A percentile compares a stretch with the other conserved stretches of the same genome.
Conservation (phyloP, 1,140 invertebrate genomes). For the Bilobella aurantiaca region DNA sequence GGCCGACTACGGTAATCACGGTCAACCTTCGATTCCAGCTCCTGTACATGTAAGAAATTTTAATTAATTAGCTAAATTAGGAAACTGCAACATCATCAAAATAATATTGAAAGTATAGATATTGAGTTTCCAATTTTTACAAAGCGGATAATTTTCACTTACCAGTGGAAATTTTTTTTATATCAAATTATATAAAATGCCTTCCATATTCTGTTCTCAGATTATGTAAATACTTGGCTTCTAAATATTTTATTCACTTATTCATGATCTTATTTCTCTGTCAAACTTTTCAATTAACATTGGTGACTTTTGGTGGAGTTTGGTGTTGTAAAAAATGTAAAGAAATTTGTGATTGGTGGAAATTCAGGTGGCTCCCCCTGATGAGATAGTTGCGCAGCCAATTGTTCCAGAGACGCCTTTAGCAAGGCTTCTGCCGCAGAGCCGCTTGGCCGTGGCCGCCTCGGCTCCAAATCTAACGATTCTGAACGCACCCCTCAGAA, state of each 20-base stretch:
- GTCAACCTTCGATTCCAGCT: constrained; percentile 25
- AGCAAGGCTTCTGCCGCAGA: constrained; percentile 32
- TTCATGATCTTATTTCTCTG: not conserved
- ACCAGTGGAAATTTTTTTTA: too few species aligned
- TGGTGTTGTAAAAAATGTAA: not conserved
- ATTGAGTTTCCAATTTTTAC: too few species aligned
- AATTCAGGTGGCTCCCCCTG: constrained; percentile 29
- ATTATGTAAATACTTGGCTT: too few species aligned
- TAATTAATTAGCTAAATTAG: not conserved
- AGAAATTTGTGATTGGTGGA: not conserved
- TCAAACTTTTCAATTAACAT: not conserved
- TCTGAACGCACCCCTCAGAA: too few species aligned
- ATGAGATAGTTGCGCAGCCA: constrained; percentile 4
- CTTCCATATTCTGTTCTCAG: too few species aligned
- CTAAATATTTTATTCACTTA: too few species aligned
- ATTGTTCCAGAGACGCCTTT: constrained; percentile 33
- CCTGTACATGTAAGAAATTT: constrained; percentile 32
- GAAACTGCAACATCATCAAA: not conserved
- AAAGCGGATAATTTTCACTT: too few species aligned
- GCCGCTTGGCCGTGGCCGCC: constrained; percentile 16
- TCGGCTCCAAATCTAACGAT: constrained; percentile 28
- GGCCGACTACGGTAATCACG: constrained; percentile 53
- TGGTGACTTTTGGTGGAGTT: not conserved
- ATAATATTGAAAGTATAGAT: not conserved
- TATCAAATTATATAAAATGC: too few species aligned